A percentile compares a stretch with the other conserved stretches of the same genome.
These are phyloP conservation scores for Alectoris magna DNA, from an alignment of 2,797 vertebrate genomes.

Conservation along the genomic window DNA sequence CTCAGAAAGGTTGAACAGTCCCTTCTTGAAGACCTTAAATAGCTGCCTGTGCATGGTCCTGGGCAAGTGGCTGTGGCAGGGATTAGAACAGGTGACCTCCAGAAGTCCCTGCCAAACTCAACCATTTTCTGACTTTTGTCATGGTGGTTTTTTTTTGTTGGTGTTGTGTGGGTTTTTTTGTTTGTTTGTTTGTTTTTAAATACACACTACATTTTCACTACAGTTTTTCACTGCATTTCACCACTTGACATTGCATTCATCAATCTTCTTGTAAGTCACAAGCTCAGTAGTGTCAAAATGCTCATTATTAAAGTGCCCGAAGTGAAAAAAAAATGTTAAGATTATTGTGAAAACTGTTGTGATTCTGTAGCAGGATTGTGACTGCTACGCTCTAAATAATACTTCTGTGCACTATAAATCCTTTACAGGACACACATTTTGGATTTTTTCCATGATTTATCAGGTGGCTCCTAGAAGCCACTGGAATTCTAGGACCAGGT, in stretches of 20 bases:
- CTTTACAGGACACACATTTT: background rate
- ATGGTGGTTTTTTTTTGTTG: background rate
- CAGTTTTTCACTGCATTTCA: background rate
- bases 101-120: background rate
- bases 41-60: background rate
- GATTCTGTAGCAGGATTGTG: background rate
- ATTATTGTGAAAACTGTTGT: background rate
- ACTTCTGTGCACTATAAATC: background rate
- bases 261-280: background rate
- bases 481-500: background rate
- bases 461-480: background rate
- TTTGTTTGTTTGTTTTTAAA: background rate
- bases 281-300: background rate
- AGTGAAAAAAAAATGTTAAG: background rate
- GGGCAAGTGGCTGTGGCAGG: background rate
- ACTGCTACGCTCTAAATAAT: background rate
- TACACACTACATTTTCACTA: background rate
- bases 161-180: no score
- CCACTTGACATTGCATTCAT: background rate
- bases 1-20: background rate
- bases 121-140: background rate
- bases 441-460: background rate
- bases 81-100: background rate
- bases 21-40: background rate
- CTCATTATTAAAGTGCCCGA: background rate